Conservation (phyloP, 2,113 vertebrate species). For the Callorhinus ursinus region DNA sequence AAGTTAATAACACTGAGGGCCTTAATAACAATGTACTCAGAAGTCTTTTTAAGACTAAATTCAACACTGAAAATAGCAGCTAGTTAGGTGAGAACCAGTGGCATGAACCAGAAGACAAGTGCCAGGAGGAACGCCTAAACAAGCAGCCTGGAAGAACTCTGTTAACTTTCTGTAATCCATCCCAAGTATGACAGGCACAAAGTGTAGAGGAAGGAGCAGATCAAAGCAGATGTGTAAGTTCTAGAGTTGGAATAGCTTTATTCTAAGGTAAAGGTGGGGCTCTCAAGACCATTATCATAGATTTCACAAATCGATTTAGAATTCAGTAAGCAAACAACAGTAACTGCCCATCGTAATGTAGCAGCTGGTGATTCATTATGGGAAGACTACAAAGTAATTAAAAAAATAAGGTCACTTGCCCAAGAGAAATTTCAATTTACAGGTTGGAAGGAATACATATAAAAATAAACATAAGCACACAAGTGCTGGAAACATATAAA, state of each 20-base stretch:
- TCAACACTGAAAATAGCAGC: background rate
- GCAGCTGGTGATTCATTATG: background rate
- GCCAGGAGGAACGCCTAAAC: background rate
- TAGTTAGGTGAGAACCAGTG: background rate
- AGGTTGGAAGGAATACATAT: background rate
- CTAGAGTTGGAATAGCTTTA: background rate
- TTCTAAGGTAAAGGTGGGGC: background rate
- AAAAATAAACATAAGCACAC: background rate
- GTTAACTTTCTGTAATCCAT: background rate
- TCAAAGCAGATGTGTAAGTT: background rate
- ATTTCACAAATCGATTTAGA: background rate
- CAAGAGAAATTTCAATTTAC: background rate
- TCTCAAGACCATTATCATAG: background rate
- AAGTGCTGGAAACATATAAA: background rate
- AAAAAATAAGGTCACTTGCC: background rate
- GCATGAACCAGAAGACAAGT: background rate
- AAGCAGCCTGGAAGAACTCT: background rate
- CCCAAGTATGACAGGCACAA: background rate
- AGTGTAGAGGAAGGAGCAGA: background rate
- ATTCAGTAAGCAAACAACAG: background rate
- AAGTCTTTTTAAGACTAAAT: conserved; percentile 44
- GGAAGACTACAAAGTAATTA: background rate
- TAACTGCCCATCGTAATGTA: background rate
- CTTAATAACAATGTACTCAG: conserved; percentile 28
- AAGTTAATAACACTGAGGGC: conserved; percentile 38